Conservation (phyloP, 2,888 invertebrate species). For the Oasisia sp. region DNA sequence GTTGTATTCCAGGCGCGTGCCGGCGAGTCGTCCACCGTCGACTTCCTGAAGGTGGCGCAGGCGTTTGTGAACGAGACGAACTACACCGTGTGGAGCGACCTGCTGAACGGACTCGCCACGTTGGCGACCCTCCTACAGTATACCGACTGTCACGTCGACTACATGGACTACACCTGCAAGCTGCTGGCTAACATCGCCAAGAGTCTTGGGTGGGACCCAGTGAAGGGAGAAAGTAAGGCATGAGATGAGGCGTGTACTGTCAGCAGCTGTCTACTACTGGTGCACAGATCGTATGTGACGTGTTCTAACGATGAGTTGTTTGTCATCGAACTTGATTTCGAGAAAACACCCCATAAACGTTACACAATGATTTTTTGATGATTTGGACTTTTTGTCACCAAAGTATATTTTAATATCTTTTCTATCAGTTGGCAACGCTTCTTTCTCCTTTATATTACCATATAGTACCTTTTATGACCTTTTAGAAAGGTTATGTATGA, state of each 20-base stretch:
- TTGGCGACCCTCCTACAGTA: conserved; percentile 82
- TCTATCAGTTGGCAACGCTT: too few species aligned
- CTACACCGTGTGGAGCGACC: conserved; percentile 89
- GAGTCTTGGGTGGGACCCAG: conserved; percentile 86
- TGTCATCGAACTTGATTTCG: too few species aligned
- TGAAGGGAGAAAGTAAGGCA: conserved; percentile 78
- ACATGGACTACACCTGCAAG: conserved; percentile 79
- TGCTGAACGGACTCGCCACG: conserved; percentile 76
- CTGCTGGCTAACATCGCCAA: conserved; percentile 79
- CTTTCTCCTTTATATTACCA: too few species aligned
- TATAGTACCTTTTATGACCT: too few species aligned
- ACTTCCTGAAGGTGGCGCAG: conserved; percentile 84
- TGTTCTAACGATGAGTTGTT: too few species aligned
- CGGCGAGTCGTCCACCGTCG: conserved; percentile 81
- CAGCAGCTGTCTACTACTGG: too few species aligned
- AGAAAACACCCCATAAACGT: too few species aligned
- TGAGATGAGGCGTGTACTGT: background rate
- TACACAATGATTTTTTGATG: too few species aligned
- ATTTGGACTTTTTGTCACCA: too few species aligned
- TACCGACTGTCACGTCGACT: conserved; percentile 79
- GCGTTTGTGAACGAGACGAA: conserved; percentile 85
- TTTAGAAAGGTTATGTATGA: too few species aligned
- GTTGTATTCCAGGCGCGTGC: conserved; percentile 69
- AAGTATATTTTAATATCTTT: too few species aligned
- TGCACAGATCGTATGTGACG: too few species aligned